Base-by-base conservation (phyloP, 2,113 vertebrate species). In the Chitala chitala region DNA sequence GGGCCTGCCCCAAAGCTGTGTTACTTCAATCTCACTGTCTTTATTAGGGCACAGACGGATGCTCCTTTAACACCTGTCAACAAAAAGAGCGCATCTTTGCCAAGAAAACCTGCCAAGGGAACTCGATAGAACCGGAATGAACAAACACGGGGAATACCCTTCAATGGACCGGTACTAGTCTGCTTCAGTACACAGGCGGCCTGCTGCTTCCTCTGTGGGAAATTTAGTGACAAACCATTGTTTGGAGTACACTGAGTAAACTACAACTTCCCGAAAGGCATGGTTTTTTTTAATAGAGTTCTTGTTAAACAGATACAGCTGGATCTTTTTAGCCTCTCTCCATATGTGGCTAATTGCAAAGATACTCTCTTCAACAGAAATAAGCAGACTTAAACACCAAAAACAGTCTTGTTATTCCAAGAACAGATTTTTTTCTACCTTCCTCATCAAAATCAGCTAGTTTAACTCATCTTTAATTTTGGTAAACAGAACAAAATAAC, bases 401-500 rank as follows among this genome's bases (percentile, higher is more conserved):
- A 24, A 20, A 15, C 29, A 20, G 40, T 44, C 40, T 31, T 53
- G 29, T 69, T 69, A 31, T 22, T 73, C 44, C 46, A 15, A 69
- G 50, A 20, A 33, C 7, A 55, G 55, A 26, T 54, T 24, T 53
- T 76, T 64, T 65, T 24, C 55, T 70, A 74, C 69, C 50, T 17
- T 69, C 26, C 64, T 42, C 61, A 44, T 55, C 63, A 79, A 77
- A 75, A 75, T 61, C 46, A 72, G 59, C 65, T 58, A 13, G 13
- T 70, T 78, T 68, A 65, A 54, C 73, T 70, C 50, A 69, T 40
- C n/a, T 73, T 75, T 76, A 78, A n/a, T n/a, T 78, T 82, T 73
- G 69, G 69, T 22, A 33, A 46, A 51, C 72, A 59, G 69, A 72
- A 72, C 68, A 74, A 54, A 76, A 71, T 59, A 50, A 63, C 17